Evolutionary conservation across 2,113 vertebrate species (phyloP).

Genomic region (Poecilia latipinna): DNA sequence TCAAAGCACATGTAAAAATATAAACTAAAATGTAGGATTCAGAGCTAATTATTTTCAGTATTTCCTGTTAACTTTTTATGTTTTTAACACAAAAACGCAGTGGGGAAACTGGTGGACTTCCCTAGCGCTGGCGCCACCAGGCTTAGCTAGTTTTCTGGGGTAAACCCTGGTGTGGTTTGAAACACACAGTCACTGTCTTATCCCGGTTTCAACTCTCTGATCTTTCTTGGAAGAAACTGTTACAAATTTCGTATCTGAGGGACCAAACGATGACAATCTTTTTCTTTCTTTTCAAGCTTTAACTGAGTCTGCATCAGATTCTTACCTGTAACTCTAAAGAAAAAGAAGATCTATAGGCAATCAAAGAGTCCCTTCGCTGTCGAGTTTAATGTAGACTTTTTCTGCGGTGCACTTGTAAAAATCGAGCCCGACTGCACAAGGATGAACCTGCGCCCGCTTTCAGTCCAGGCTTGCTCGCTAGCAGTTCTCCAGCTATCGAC

Average conservation of each 20-base stretch:
- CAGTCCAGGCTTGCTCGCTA: conserved; percentile 22
- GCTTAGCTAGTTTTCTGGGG: no score
- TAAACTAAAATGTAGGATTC: no score
- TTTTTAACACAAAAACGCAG: no score
- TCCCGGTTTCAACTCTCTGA: not conserved
- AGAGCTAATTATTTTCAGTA: no score
- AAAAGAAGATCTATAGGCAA: conserved; percentile 1
- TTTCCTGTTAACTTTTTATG: no score
- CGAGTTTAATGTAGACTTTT: conserved; percentile 14
- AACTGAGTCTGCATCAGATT: not conserved
- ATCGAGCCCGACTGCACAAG: conserved; percentile 10
- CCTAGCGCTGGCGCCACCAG: no score
- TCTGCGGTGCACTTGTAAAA: conserved; percentile 11
- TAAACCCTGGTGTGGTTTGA: not conserved
- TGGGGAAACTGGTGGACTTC: no score
- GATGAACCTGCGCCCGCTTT: conserved; percentile 17
- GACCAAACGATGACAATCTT: not conserved
- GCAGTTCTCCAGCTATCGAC: conserved; percentile 50
- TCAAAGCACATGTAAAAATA: no score
- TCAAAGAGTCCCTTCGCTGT: conserved; percentile 18
- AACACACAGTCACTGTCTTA: not conserved
- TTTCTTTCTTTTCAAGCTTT: not conserved
- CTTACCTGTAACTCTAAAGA: conserved; percentile 16
- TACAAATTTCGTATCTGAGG: not conserved
- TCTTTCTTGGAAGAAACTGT: not conserved